phyloP scores from a whole-genome alignment of 2,888 invertebrate species.

The Andrena fulva region DNA sequence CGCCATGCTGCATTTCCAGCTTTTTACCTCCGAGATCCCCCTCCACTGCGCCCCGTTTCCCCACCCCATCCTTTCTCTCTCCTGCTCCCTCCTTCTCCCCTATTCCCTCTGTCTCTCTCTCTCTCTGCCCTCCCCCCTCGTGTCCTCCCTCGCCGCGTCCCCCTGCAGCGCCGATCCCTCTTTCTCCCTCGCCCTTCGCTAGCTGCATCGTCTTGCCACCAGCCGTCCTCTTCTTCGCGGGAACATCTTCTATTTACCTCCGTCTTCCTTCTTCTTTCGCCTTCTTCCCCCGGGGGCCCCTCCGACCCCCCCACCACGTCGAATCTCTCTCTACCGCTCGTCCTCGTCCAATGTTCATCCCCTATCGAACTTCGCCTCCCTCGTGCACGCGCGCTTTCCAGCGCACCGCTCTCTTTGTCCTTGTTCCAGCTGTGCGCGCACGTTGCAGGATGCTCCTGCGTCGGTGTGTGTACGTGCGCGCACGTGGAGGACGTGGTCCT shows the following conservation, averaged over 20 bases:
- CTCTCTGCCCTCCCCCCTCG: conserved; percentile 24
- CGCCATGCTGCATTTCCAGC: conserved; percentile 82
- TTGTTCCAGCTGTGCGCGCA: conserved; percentile 25
- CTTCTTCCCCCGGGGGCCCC: conserved; percentile 2
- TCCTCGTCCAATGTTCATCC: conserved; percentile 49
- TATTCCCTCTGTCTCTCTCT: conserved; percentile 26
- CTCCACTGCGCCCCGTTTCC: conserved; percentile 57
- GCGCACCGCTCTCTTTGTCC: conserved; percentile 27
- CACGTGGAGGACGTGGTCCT: conserved; percentile 36
- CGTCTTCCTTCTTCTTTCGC: background rate
- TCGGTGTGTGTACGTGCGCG: background rate
- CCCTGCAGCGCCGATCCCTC: conserved; percentile 24
- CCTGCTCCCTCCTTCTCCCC: conserved; percentile 40
- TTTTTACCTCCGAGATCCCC: conserved; percentile 77
- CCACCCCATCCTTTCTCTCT: conserved; percentile 52
- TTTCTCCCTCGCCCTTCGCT: conserved; percentile 33
- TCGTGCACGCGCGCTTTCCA: conserved; percentile 24
- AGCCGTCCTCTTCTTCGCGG: conserved; percentile 27
- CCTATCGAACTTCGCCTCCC: conserved; percentile 10
- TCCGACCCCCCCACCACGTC: conserved; percentile 14
- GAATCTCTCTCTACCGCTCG: background rate
- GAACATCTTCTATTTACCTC: conserved; percentile 54
- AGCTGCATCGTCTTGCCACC: conserved; percentile 34
- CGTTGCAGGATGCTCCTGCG: background rate
- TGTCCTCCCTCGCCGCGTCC: conserved; percentile 22